Conservation (phyloP, 2,797 vertebrate species). For the Synaphobranchus kaupii region DNA sequence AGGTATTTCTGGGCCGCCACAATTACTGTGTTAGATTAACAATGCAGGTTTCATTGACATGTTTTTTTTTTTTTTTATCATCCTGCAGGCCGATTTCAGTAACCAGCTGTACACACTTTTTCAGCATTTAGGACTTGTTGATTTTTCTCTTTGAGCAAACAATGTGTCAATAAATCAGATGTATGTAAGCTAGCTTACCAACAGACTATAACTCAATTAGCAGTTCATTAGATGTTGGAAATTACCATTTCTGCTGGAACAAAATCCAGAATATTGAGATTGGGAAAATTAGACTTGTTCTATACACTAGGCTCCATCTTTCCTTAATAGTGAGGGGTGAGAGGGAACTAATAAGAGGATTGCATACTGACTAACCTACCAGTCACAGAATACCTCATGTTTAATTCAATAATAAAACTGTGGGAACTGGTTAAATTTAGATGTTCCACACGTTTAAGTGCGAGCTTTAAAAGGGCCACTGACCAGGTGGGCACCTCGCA, state of each 20-base stretch:
- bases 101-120: neutral
- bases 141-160: neutral
- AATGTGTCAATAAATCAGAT: neutral
- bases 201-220: no score
- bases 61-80: neutral
- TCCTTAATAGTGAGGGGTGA: neutral
- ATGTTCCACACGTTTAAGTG: neutral
- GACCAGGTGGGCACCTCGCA: no score
- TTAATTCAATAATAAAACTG: neutral
- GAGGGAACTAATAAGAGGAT: neutral
- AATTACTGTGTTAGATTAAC: neutral
- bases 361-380: neutral
- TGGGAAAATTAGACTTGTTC: neutral
- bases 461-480: neutral
- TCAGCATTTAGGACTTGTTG: neutral
- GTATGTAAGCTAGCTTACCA: neutral
- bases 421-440: neutral
- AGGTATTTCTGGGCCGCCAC: neutral
- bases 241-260: no score
- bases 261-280: neutral
- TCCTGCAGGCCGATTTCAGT: no score
- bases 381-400: neutral
- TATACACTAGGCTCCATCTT: neutral
- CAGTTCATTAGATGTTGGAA: no score
- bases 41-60: neutral